Evolutionary conservation across 2,797 vertebrate species (phyloP).

Genomic region (Thunnus albacares): DNA sequence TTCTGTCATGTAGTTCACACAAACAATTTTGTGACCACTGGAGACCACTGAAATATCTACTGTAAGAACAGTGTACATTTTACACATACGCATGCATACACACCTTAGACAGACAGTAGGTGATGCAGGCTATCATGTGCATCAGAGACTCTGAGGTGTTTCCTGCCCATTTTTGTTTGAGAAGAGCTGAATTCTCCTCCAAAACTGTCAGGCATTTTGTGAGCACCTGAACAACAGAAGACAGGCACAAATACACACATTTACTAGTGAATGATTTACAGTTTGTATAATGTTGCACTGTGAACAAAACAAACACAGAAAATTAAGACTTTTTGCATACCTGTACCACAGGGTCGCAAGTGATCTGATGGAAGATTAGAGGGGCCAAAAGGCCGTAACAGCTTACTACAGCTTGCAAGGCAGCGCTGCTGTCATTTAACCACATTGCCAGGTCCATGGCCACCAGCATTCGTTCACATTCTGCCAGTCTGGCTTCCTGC

Average conservation of each 20-base stretch:
- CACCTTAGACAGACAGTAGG: constrained; percentile 93
- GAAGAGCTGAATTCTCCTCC: constrained; percentile 86
- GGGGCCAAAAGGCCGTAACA: constrained; percentile 94
- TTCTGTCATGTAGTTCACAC: not conserved
- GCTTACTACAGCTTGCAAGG: constrained; percentile 90
- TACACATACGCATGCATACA: constrained; percentile 30
- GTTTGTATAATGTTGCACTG: not conserved
- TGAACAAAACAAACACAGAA: not conserved
- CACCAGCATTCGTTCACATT: constrained; percentile 91
- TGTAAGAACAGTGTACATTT: constrained; percentile 1
- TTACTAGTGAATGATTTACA: not conserved
- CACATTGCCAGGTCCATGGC: constrained; percentile 91
- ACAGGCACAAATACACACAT: not conserved
- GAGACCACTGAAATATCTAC: not conserved
- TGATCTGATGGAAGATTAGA: constrained; percentile 92
- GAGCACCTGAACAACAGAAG: constrained; percentile 88
- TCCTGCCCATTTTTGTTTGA: constrained; percentile 83
- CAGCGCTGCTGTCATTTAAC: constrained; percentile 86
- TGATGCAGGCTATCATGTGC: constrained; percentile 94
- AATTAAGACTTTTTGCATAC: constrained; percentile 72
- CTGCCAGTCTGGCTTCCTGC: constrained; percentile 90
- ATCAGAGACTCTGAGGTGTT: constrained; percentile 86
- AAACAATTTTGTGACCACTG: not conserved
- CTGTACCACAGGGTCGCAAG: constrained; percentile 87
- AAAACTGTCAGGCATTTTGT: constrained; percentile 92